phyloP scores from a whole-genome alignment of 2,888 invertebrate genomes.

The Ecliptopera silaceata region DNA sequence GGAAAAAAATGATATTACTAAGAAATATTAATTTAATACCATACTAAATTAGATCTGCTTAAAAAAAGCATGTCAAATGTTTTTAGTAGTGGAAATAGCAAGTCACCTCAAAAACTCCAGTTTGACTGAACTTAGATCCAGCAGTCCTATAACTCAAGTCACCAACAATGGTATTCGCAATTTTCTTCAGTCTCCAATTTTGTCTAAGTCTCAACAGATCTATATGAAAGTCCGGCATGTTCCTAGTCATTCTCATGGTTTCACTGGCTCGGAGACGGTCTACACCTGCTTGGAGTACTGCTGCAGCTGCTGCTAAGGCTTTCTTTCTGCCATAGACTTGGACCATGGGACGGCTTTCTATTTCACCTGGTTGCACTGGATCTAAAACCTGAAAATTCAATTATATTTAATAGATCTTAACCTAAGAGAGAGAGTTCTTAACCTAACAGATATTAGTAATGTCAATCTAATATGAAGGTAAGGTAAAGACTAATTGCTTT shows the following conservation, averaged over 20 bases:
- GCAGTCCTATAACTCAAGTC: slow-evolving; percentile 98
- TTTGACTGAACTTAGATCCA: slow-evolving; percentile 90
- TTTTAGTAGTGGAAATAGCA: too few species aligned
- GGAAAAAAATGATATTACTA: too few species aligned
- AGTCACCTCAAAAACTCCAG: slow-evolving; percentile 28
- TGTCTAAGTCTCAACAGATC: slow-evolving; percentile 94
- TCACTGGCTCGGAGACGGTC: slow-evolving; percentile 94
- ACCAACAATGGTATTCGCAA: slow-evolving; percentile 96
- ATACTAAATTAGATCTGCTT: too few species aligned
- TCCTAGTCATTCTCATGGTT: slow-evolving; percentile 87
- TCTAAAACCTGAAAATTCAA: slow-evolving; percentile 85
- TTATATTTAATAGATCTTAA: too few species aligned
- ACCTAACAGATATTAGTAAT: too few species aligned
- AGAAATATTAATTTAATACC: too few species aligned
- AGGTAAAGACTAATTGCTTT: too few species aligned
- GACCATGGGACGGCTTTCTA: slow-evolving; percentile 93
- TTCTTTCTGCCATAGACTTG: slow-evolving; percentile 97
- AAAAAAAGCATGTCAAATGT: too few species aligned
- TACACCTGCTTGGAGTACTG: slow-evolving; percentile 92
- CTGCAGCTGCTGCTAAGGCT: slow-evolving; percentile 93
- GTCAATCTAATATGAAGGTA: too few species aligned
- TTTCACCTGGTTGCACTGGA: slow-evolving; percentile 92
- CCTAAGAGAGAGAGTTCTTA: too few species aligned
- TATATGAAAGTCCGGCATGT: slow-evolving; percentile 95
- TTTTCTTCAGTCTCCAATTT: slow-evolving; percentile 98